phyloP scores from a whole-genome alignment of 2,888 invertebrate species.

The Diarsia mendica region DNA sequence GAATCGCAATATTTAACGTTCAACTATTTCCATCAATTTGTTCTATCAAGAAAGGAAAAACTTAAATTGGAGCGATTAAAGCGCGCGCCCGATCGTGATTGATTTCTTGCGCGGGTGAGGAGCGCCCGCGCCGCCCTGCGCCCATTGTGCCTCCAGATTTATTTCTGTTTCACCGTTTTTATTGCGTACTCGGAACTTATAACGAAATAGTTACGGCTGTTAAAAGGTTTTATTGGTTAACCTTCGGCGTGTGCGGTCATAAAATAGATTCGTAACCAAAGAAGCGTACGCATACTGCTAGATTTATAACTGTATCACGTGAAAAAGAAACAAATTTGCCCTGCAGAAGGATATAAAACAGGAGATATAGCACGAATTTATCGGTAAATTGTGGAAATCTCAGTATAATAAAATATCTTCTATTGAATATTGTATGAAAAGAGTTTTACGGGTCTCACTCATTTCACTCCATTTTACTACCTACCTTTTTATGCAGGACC shows the following conservation, averaged over 20 bases:
- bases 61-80: slow-evolving; percentile 87
- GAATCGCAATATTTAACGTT: slow-evolving; percentile 85
- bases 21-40: slow-evolving; percentile 86
- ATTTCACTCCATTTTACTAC: slow-evolving; percentile 87
- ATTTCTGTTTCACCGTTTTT: slow-evolving; percentile 88
- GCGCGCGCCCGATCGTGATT: slow-evolving; percentile 80
- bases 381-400: slow-evolving; percentile 89
- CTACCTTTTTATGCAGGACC: slow-evolving; percentile 85
- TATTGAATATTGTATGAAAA: slow-evolving; percentile 90
- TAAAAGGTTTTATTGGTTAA: slow-evolving; percentile 90
- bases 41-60: slow-evolving; percentile 84
- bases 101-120: slow-evolving; percentile 78
- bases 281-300: slow-evolving; percentile 86
- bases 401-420: slow-evolving; percentile 89
- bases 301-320: slow-evolving; percentile 88
- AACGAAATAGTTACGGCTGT: slow-evolving; percentile 90
- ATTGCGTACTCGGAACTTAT: slow-evolving; percentile 90
- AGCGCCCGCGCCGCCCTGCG: slow-evolving; percentile 68
- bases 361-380: slow-evolving; percentile 87
- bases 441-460: slow-evolving; percentile 87
- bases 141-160: slow-evolving; percentile 86
- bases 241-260: slow-evolving; percentile 89
- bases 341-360: slow-evolving; percentile 87
- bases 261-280: slow-evolving; percentile 89
- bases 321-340: slow-evolving; percentile 89